Base-by-base conservation (phyloP, 1,140 invertebrate species). In the Tenebrio molitor region DNA sequence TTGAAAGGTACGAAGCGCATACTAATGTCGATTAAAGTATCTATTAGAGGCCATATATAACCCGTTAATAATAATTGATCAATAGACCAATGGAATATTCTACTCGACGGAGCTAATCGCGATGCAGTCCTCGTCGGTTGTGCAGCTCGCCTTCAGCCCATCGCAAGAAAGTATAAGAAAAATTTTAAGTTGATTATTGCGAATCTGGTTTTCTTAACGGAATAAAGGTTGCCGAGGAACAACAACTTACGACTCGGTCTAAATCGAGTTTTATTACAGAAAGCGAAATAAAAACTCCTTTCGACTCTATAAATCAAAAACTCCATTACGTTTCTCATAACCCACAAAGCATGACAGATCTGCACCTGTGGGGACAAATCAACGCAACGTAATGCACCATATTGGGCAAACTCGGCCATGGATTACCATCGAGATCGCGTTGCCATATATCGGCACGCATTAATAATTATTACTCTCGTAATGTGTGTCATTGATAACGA, bases 401-500 rank as follows among this genome's bases (percentile, higher is more conserved):
- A 17, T 68, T 25, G 25, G 25, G 41, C 39, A 68, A 68, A 68
- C 65, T n/a, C 50, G 50, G 50, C 50, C 50, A 58, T 58, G 50
- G 50, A 68, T 44, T 34, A 17, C 8, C 10, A 17, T 64, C 29
- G 65, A 46, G 42, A 68, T 42, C 14, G 25, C 39, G 50, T 68
- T n/a, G 10, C 39, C 39, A 42, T 42, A 68, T 44, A 46, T 68
- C n/a, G 17, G 29, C 42, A 21, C 42, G 15, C 39, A 66, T 44
- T 66, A 41, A 66, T 66, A 68, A 58, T 58, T 68, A 50, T 68
- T 39, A 14, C 23, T 68, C 42, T 23, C 41, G 65, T 23, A 68
- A 44, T 68, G 14, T 42, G 16, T 44, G 65, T 68, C 42, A 44
- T 46, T 46, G 65, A 42, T 68, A 58, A 58, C 65, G 10, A 50